Base-by-base conservation (phyloP, 30 jellyfish, hydroid and myxozoan genomes). In the Aurelia sp. region DNA sequence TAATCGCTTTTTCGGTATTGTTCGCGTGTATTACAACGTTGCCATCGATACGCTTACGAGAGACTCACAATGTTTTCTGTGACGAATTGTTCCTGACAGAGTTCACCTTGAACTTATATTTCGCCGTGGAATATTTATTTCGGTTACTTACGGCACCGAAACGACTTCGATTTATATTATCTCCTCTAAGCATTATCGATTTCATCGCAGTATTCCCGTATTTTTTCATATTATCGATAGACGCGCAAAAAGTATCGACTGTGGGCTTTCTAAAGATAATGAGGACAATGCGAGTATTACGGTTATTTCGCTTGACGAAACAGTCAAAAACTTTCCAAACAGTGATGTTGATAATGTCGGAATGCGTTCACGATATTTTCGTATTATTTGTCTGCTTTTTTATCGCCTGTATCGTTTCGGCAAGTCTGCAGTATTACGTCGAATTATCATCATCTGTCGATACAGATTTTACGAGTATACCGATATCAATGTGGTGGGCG, bases 401-500 rank as follows among this genome's bases (percentile, higher is more conserved):
- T 21, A 82, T 93, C 55, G 81, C 98, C 6, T 78, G 87, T 40
- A 53, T 81, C 23, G 64, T 93, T 31, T 70, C 91, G 22, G 98
- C 93, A 40, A 81, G 93, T 79, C 27, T 89, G 3, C 96, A 84
- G 17, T 93, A 93, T 80, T 84, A 78, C 63, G 87, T 88, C 17
- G 98, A 93, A 72, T 52, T 62, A 55, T 89, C 64, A 4, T 59
- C 63, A 20, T 44, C 55, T 44, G 71, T 74, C 58, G 90, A 76
- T 20, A 82, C 93, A 1, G 76, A 61, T 13, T 75, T 93, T 41
- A 51, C 91, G 37, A 93, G 98, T 73, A 89, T 93, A 9, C 98
- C 98, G 17, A 89, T 82, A 20, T 96, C 95, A 19, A 85, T 93
- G 97, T 93, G 97, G 97, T 89, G 96, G 92, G 91, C 98, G 48